A percentile compares a stretch with the other conserved stretches of the same genome.
Conservation (phyloP, 2,113 vertebrate species). For the Osmerus eperlanus region DNA sequence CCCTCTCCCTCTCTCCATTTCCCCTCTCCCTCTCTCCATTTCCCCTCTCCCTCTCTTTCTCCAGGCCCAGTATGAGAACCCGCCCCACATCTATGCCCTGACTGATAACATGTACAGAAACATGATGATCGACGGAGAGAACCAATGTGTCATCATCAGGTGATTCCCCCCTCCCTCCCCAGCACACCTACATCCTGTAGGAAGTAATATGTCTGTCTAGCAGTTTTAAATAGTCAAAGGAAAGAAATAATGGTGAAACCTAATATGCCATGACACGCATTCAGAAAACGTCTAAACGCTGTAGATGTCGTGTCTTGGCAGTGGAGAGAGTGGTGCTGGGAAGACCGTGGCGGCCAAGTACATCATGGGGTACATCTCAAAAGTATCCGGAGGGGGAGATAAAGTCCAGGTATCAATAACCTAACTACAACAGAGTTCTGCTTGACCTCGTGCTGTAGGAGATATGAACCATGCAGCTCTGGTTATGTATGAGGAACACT, state of each 20-base stretch:
- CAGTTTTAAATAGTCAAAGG: no score
- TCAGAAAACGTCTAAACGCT: not conserved
- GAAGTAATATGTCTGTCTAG: no score
- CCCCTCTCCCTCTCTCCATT: not conserved
- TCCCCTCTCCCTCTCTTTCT: constrained; percentile 15
- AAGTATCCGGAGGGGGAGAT: constrained; percentile 91
- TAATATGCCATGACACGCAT: no score
- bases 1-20: not conserved
- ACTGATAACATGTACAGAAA: constrained; percentile 97
- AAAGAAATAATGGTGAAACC: no score
- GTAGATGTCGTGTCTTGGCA: constrained; percentile 42
- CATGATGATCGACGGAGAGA: constrained; percentile 95
- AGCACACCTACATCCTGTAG: no score
- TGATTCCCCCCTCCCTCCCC: constrained; percentile 24
- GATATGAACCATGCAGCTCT: no score
- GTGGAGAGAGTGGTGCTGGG: constrained; percentile 94
- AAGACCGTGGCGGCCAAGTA: constrained; percentile 98
- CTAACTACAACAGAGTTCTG: no score
- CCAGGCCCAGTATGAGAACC: constrained; percentile 97
- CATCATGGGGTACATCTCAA: constrained; percentile 99
- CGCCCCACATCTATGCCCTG: constrained; percentile 93
- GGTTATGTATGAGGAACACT: not conserved
- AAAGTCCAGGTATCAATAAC: constrained; percentile 87
- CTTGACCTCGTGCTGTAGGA: no score
- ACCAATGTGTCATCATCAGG: constrained; percentile 95